phyloP scores from a whole-genome alignment of 1,140 invertebrate genomes.

The Papilio xuthus region DNA sequence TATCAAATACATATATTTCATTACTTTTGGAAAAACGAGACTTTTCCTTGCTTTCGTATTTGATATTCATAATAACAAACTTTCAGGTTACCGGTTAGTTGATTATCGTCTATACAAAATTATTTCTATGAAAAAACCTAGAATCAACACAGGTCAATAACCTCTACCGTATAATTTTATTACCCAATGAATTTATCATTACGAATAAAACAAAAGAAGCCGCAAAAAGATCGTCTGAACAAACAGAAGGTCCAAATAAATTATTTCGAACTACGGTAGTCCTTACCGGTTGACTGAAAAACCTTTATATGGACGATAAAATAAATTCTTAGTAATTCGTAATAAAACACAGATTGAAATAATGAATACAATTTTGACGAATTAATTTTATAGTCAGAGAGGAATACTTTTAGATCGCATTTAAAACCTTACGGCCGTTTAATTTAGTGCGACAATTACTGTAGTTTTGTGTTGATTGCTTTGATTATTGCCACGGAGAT shows the following conservation, averaged over 20 bases:
- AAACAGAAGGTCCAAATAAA: constrained; percentile 34
- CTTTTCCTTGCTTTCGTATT: too few relatives aligned
- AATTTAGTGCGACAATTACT: constrained; percentile 44
- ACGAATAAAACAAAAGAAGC: constrained; percentile 27
- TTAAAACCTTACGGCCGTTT: constrained; percentile 52
- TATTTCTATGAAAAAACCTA: background rate
- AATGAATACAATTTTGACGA: constrained; percentile 50
- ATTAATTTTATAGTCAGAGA: constrained; percentile 52
- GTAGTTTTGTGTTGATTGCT: constrained; percentile 38
- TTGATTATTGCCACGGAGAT: constrained; percentile 40
- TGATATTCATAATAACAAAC: too few relatives aligned
- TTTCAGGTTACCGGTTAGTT: too few relatives aligned
- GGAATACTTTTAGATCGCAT: constrained; percentile 47
- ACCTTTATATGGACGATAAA: constrained; percentile 11
- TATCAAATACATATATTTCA: too few relatives aligned
- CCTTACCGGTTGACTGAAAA: background rate
- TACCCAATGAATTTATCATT: background rate
- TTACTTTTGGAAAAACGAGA: too few relatives aligned
- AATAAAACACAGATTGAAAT: constrained; percentile 27
- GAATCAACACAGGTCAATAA: constrained; percentile 1
- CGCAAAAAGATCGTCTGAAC: constrained; percentile 23
- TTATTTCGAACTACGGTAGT: constrained; percentile 19
- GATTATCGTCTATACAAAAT: background rate
- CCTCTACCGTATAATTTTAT: constrained; percentile 31
- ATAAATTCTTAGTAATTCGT: constrained; percentile 17